phyloP scores from a whole-genome alignment of 2,888 invertebrate genomes.

The Drosophila fulvimacula region DNA sequence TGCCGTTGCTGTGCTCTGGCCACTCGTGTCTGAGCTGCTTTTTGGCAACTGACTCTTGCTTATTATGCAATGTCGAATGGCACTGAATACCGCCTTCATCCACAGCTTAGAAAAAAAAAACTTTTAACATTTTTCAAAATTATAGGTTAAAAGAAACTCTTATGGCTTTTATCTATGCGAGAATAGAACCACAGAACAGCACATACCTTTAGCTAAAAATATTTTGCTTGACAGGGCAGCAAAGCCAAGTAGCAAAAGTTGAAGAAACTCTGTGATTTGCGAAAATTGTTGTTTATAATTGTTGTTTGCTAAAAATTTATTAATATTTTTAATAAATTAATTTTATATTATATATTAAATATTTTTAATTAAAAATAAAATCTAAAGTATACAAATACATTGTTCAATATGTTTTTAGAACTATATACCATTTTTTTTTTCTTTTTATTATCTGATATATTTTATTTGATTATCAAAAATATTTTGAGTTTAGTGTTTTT shows the following conservation, averaged over 20 bases:
- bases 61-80: constrained; percentile 64
- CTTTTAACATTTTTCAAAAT: not conserved
- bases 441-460: too few species aligned
- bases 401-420: too few species aligned
- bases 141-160: constrained; percentile 2
- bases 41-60: constrained; percentile 50
- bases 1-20: constrained; percentile 34
- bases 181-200: not conserved
- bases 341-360: not conserved
- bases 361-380: too few species aligned
- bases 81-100: constrained; percentile 7
- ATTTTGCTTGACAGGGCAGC: not conserved
- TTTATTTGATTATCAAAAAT: too few species aligned
- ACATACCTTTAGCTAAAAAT: not conserved
- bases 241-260: constrained; percentile 1
- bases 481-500: too few species aligned
- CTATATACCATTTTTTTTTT: too few species aligned
- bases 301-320: too few species aligned
- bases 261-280: not conserved
- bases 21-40: constrained; percentile 56
- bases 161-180: not conserved
- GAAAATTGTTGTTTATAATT: not conserved
- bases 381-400: too few species aligned
- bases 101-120: not conserved
- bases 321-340: too few species aligned